Percentiles rank a stretch among this genome's conserved stretches.
Conservation (phyloP, 2,888 invertebrate genomes). For the Sclerodermus sp. region DNA sequence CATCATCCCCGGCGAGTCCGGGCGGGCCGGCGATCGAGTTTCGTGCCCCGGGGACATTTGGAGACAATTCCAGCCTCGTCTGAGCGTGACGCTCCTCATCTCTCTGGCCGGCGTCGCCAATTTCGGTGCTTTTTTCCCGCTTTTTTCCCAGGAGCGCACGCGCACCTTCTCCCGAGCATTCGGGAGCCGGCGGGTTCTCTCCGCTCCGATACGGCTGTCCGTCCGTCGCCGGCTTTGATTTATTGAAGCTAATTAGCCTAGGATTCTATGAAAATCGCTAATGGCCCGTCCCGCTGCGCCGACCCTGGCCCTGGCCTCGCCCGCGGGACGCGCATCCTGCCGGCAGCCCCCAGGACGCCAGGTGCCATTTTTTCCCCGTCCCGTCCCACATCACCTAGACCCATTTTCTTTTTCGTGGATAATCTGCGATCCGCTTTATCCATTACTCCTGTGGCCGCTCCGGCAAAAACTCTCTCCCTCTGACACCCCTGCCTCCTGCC, state of each 20-base stretch:
- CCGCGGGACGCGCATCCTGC: too few species aligned
- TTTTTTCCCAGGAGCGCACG: neutral
- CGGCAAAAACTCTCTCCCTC: too few species aligned
- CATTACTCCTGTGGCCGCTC: too few species aligned
- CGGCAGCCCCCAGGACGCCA: too few species aligned
- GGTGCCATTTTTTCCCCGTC: too few species aligned
- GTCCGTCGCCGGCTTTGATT: constrained; percentile 40
- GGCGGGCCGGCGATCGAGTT: constrained; percentile 1
- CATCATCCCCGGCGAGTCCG: too few species aligned
- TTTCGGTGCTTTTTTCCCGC: constrained; percentile 8
- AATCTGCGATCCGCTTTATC: too few species aligned
- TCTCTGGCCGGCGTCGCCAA: constrained; percentile 7
- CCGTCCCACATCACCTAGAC: too few species aligned
- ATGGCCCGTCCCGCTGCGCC: constrained; percentile 6
- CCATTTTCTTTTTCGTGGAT: too few species aligned
- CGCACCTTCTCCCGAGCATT: constrained; percentile 16
- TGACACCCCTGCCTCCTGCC: too few species aligned
- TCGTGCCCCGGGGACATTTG: constrained; percentile 22
- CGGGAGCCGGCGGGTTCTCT: constrained; percentile 10
- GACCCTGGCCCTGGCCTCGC: too few species aligned
- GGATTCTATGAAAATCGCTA: constrained; percentile 41
- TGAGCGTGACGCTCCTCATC: constrained; percentile 29
- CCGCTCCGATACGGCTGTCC: constrained; percentile 29
- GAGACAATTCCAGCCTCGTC: constrained; percentile 31
- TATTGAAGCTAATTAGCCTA: constrained; percentile 47